A percentile compares a stretch with the other conserved stretches of the same genome.
phyloP scores from a whole-genome alignment of 2,113 vertebrate species.

The Erythrocercus mccallii region DNA sequence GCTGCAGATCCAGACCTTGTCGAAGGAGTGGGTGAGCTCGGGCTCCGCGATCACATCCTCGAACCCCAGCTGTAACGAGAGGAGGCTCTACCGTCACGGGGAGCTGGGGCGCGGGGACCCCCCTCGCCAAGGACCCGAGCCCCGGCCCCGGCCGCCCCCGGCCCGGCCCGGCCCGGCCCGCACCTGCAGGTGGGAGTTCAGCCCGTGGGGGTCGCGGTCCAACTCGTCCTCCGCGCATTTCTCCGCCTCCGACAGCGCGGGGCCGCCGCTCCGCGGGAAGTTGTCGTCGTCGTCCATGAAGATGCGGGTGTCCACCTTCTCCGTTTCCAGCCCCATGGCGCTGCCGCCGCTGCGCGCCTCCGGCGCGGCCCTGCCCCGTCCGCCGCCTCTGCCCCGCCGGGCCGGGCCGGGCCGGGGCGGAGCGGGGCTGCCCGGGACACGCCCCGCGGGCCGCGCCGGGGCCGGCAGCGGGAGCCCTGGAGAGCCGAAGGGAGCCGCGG shows the following conservation, averaged over 20 bases:
- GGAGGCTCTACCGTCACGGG: not conserved
- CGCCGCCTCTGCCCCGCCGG: not conserved
- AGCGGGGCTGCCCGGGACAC: no score
- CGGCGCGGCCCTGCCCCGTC: not conserved
- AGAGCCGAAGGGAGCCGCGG: no score
- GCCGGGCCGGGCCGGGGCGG: not conserved
- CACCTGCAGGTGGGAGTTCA: slow-evolving; percentile 88
- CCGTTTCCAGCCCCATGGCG: not conserved
- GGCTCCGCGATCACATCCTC: slow-evolving; percentile 93
- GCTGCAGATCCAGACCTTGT: slow-evolving; percentile 92
- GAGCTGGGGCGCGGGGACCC: not conserved
- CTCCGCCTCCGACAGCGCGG: not conserved
- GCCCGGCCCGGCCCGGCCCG: not conserved
- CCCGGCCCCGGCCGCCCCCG: not conserved
- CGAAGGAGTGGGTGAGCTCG: slow-evolving; percentile 82
- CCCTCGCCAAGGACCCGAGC: not conserved
- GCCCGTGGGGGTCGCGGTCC: slow-evolving; percentile 65
- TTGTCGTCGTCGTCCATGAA: not conserved
- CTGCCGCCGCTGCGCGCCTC: not conserved
- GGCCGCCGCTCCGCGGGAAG: not conserved
- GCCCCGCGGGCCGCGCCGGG: no score
- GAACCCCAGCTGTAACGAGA: slow-evolving; percentile 82
- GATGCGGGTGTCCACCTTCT: not conserved
- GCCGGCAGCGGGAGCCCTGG: no score
- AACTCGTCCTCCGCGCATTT: not conserved